These are phyloP conservation scores for Philhelius pedissequus DNA, from an alignment of 2,888 invertebrate genomes.

Conservation along the genomic window DNA sequence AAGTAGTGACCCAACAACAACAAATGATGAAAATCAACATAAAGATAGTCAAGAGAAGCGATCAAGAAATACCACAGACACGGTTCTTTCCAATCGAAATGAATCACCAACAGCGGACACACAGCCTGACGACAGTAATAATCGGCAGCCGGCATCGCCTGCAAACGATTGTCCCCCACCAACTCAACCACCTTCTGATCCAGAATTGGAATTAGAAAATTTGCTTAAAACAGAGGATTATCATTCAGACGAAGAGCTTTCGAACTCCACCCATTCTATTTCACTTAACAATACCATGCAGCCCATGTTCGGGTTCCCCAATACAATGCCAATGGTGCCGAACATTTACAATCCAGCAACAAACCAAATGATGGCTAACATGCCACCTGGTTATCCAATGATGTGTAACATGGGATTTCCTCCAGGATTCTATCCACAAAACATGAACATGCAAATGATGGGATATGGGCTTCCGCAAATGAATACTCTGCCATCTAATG, in stretches of 20 bases:
- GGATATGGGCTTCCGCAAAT: slow-evolving; percentile 27
- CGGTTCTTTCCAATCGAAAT: neutral
- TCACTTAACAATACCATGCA: neutral
- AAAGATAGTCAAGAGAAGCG: neutral
- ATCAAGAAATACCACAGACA: neutral
- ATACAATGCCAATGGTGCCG: neutral
- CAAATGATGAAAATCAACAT: neutral
- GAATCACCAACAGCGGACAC: neutral
- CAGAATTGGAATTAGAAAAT: slow-evolving; percentile 5
- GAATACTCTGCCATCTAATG: neutral
- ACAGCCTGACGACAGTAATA: neutral
- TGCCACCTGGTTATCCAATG: neutral
- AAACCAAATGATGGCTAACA: slow-evolving; percentile 3
- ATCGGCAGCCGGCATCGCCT: neutral
- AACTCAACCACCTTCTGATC: neutral
- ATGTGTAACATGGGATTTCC: slow-evolving; percentile 14
- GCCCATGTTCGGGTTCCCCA: neutral
- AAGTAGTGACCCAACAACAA: neutral
- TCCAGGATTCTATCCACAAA: slow-evolving; percentile 1
- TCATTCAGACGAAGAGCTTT: slow-evolving; percentile 21
- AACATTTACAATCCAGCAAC: neutral
- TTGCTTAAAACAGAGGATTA: slow-evolving; percentile 28
- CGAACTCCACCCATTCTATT: neutral
- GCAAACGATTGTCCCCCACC: neutral
- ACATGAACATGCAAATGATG: slow-evolving; percentile 28